Percentiles rank a stretch among this genome's conserved stretches.
phyloP scores from a whole-genome alignment of 2,888 invertebrate genomes.

The Mythimna impura region DNA sequence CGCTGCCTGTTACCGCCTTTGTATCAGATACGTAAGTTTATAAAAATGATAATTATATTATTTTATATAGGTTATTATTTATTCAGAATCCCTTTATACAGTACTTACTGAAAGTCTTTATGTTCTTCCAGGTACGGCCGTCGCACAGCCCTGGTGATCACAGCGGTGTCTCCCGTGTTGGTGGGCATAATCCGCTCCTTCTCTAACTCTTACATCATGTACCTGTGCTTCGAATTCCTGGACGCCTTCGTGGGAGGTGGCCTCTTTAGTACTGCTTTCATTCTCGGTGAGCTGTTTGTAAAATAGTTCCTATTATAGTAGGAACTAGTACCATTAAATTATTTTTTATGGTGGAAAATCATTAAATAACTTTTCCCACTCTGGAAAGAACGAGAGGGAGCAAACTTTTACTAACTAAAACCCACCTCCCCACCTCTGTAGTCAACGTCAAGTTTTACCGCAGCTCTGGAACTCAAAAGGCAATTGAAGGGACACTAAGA shows the following conservation, averaged over 20 bases:
- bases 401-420: too few relatives aligned
- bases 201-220: conserved; percentile 75
- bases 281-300: conserved; percentile 82
- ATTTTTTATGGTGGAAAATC: too few relatives aligned
- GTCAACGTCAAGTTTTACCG: too few relatives aligned
- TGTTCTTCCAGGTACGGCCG: conserved; percentile 88
- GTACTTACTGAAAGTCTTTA: neutral
- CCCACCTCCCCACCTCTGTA: too few relatives aligned
- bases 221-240: conserved; percentile 79
- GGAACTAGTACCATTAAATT: too few relatives aligned
- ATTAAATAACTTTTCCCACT: too few relatives aligned
- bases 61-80: too few relatives aligned
- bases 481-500: too few relatives aligned
- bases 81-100: too few relatives aligned
- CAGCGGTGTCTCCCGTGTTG: conserved; percentile 88
- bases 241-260: conserved; percentile 82
- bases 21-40: conserved; percentile 89
- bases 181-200: conserved; percentile 85
- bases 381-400: too few relatives aligned
- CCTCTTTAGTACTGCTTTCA: conserved; percentile 83
- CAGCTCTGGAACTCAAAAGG: too few relatives aligned
- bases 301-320: too few relatives aligned
- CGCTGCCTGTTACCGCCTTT: conserved; percentile 88
- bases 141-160: conserved; percentile 89
- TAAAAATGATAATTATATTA: neutral